These are phyloP conservation scores for Limenitis camilla DNA, from an alignment of 2,888 invertebrate genomes.

Conservation along the genomic window DNA sequence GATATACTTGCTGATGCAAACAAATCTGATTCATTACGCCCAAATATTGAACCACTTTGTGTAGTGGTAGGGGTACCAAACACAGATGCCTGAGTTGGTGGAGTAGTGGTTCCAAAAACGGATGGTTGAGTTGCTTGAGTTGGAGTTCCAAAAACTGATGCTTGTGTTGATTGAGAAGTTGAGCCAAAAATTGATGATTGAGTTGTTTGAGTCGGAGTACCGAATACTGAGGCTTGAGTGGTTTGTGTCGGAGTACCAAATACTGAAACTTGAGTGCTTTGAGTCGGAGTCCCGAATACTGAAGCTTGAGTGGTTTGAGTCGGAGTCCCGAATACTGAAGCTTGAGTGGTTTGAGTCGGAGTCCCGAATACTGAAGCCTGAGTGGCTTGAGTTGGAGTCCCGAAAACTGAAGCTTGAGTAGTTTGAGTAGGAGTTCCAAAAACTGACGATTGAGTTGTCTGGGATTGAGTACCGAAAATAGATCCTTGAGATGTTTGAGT, in stretches of 20 bases:
- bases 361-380: slow-evolving; percentile 32
- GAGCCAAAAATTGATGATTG: slow-evolving; percentile 33
- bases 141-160: slow-evolving; percentile 36
- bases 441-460: slow-evolving; percentile 34
- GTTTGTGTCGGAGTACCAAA: slow-evolving; percentile 26
- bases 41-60: slow-evolving; percentile 48
- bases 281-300: slow-evolving; percentile 12
- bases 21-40: slow-evolving; percentile 46
- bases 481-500: slow-evolving; percentile 32
- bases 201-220: slow-evolving; percentile 25
- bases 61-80: slow-evolving; percentile 37
- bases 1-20: slow-evolving; percentile 66
- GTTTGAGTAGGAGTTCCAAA: slow-evolving; percentile 32
- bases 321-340: slow-evolving; percentile 32
- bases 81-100: slow-evolving; percentile 35
- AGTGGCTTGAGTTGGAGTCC: slow-evolving; percentile 26
- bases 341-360: slow-evolving; percentile 24
- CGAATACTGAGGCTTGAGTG: slow-evolving; percentile 36
- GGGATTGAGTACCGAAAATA: slow-evolving; percentile 35
- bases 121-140: slow-evolving; percentile 4
- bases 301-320: slow-evolving; percentile 24
- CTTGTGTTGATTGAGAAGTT: slow-evolving; percentile 28
- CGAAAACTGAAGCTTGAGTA: slow-evolving; percentile 31
- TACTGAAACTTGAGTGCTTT: slow-evolving; percentile 30
- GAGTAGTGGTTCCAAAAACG: slow-evolving; percentile 1